Base-by-base conservation (phyloP, 2,113 vertebrate genomes). In the Copsychus sechellarum region DNA sequence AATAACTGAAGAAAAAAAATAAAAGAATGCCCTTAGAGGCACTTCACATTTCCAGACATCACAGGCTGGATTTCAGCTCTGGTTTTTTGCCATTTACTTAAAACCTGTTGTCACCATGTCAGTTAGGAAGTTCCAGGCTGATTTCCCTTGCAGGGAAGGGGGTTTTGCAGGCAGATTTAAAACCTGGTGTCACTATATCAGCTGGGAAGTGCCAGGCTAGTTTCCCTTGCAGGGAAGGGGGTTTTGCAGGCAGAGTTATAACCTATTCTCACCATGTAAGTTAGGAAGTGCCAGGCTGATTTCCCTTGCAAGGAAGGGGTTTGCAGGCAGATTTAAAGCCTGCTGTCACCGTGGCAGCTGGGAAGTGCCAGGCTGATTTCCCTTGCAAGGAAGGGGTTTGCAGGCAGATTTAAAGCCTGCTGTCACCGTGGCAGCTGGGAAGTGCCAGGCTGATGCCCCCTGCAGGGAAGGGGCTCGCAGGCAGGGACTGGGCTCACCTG, bases 401-500 rank as follows among this genome's bases (percentile, higher is more conserved):
- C 45, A 47, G 45, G 45, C 45, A 47, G 45, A 47, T 22, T 34
- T n/a, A 4, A n/a, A n/a, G n/a, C 81, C 21, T 38, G 40, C 13
- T 48, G 38, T 38, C 56, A 45, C 11, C 12, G 5, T 0, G 0
- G 0, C 33, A 69, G 43, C 42, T 2, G 22, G 34, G 17, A 56
- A 91, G 72, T 40, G 72, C 3, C 77, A 20, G 28, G 45, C 48
- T 70, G 5, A 74, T 40, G 45, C 43, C 61, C 26, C 38, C n/a
- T 11, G 5, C 71, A 31, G 29, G 33, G 76, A 64, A 78, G 0
- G 53, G 43, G 21, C 36, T 56, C 53, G 6, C 50, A 20, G 0
- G 15, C 4, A 12, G 57, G 65, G 6, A 81, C 48, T 95, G 24
- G 34, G 77, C 92, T 96, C 80, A 98, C 98, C 97, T 98, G 98